Percentiles rank a stretch among this genome's conserved stretches.
These are phyloP conservation scores for Muntiacus muntjak DNA, from an alignment of 2,113 vertebrate genomes.

Conservation along the genomic window DNA sequence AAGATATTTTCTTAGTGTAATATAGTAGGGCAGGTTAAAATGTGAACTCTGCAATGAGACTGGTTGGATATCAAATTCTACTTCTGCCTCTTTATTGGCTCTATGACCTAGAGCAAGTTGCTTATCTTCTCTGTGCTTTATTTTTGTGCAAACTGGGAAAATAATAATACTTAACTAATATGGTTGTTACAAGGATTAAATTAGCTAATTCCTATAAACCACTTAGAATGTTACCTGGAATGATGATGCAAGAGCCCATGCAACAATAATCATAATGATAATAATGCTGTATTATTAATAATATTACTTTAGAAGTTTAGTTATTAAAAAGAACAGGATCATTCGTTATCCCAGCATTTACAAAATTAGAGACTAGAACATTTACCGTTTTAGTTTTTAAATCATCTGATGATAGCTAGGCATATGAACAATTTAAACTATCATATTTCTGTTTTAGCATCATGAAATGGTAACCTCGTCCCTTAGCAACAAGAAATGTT, in stretches of 20 bases:
- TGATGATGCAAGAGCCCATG: background rate
- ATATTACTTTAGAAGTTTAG: background rate
- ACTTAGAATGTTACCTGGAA: background rate
- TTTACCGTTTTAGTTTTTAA: constrained; percentile 43
- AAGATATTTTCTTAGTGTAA: background rate
- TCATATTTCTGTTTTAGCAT: constrained; percentile 42
- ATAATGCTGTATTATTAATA: background rate
- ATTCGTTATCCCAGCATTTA: background rate
- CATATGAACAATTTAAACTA: constrained; percentile 25
- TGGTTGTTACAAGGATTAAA: background rate
- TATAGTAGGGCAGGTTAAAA: background rate
- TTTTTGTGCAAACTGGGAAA: constrained; percentile 23
- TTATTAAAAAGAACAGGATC: constrained; percentile 1
- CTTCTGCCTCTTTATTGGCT: background rate
- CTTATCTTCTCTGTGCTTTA: constrained; percentile 17
- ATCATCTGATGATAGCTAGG: background rate
- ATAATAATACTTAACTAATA: background rate
- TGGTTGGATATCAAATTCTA: constrained; percentile 36
- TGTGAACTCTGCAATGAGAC: background rate
- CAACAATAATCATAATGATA: background rate
- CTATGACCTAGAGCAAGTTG: constrained; percentile 10
- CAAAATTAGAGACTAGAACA: background rate
- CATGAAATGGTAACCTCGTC: constrained; percentile 47
- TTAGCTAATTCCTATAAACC: constrained; percentile 27
- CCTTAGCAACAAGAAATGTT: constrained; percentile 57